These are phyloP conservation scores for Dastarcus helophoroides DNA, from an alignment of 2,888 invertebrate species.

Conservation along the genomic window DNA sequence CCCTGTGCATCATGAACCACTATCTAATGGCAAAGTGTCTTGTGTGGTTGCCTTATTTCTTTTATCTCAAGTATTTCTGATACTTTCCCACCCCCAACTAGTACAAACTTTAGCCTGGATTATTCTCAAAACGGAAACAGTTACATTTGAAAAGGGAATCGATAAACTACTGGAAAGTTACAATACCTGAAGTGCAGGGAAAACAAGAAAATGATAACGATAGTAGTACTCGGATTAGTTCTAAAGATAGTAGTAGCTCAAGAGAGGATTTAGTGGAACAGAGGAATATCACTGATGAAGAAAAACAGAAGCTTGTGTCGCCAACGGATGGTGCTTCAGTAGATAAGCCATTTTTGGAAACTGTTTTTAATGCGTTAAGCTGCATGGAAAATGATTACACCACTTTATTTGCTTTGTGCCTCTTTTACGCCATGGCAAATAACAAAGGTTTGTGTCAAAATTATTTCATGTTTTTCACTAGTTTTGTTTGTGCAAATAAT, in stretches of 20 bases:
- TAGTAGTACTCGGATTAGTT: constrained; percentile 14
- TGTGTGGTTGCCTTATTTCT: constrained; percentile 85
- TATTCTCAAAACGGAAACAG: constrained; percentile 68
- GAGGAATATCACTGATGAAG: constrained; percentile 85
- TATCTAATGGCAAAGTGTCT: constrained; percentile 52
- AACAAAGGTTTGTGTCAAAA: constrained; percentile 73
- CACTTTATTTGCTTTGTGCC: constrained; percentile 79
- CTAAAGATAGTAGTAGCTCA: constrained; percentile 24
- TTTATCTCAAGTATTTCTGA: constrained; percentile 89
- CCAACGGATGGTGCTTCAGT: constrained; percentile 35
- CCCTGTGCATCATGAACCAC: constrained; percentile 27
- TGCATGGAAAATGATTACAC: constrained; percentile 91
- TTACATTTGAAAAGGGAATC: constrained; percentile 30
- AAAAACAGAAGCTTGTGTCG: constrained; percentile 53
- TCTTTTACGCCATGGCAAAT: constrained; percentile 86
- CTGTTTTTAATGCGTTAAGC: constrained; percentile 75
- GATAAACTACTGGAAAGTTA: constrained; percentile 33
- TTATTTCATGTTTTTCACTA: too few species aligned
- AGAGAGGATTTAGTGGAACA: constrained; percentile 37
- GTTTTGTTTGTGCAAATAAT: too few species aligned
- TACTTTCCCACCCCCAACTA: constrained; percentile 81
- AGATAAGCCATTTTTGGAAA: constrained; percentile 75
- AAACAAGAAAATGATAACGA: constrained; percentile 12
- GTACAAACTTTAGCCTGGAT: constrained; percentile 86
- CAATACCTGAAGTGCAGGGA: constrained; percentile 23